A percentile compares a stretch with the other conserved stretches of the same genome.
These are phyloP conservation scores for Bambusicola thoracicus DNA, from an alignment of 2,113 vertebrate species.

Conservation along the genomic window DNA sequence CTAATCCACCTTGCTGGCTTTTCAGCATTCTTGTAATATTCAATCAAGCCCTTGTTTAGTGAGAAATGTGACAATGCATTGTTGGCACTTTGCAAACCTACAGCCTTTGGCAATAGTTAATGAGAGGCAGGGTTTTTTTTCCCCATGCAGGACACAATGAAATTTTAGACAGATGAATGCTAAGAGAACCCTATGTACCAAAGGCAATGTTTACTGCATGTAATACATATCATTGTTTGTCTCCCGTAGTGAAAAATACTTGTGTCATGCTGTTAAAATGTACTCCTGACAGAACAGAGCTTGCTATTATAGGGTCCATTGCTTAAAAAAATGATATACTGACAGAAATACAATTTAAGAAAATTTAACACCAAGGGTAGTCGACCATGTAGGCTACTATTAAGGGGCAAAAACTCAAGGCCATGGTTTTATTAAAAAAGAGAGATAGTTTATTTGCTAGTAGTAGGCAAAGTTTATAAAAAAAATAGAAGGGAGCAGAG, in stretches of 20 bases:
- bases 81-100: conserved; percentile 68
- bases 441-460: conserved; percentile 71
- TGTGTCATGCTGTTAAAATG: conserved; percentile 84
- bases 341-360: conserved; percentile 87
- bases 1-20: conserved; percentile 65
- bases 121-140: conserved; percentile 59
- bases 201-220: conserved; percentile 84
- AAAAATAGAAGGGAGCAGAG: neutral
- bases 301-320: conserved; percentile 83
- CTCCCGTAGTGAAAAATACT: conserved; percentile 86
- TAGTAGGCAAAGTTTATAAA: conserved; percentile 65
- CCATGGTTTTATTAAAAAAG: conserved; percentile 78
- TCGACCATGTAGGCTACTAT: conserved; percentile 81
- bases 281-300: conserved; percentile 82
- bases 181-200: conserved; percentile 77
- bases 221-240: conserved; percentile 87
- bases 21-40: conserved; percentile 58
- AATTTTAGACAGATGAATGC: conserved; percentile 82
- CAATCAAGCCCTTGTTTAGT: conserved; percentile 74
- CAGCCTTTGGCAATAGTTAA: conserved; percentile 74
- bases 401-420: conserved; percentile 83
- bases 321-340: conserved; percentile 85
- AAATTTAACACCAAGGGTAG: conserved; percentile 85
- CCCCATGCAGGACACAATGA: conserved; percentile 74
- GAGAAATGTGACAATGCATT: conserved; percentile 68